Evolutionary conservation across 1,140 invertebrate genomes (phyloP), one percentile per base, ranked within the genome.

Genomic region (Heterodera carotae): DNA sequence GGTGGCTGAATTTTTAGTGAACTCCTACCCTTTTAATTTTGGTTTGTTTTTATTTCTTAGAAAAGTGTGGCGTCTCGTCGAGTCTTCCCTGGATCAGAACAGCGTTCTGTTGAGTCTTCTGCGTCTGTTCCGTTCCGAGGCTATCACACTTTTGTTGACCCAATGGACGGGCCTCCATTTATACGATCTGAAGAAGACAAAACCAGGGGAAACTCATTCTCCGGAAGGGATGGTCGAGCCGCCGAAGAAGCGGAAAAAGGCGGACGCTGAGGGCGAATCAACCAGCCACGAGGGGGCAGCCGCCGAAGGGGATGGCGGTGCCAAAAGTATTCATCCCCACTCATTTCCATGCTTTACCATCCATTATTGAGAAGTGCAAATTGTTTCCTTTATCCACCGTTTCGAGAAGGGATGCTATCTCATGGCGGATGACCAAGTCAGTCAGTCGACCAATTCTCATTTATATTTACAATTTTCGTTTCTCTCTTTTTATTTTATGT

Each of bases 151-250:
- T 29, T 43, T 84, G 7, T 60, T 82, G 10, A 84, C 82, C 56
- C 82, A 82, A 76, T 82, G 81, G 81, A 84, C 81, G 12, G 81
- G 81, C n/a, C 68, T 82, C 18, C 48, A 76, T 33, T 59, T 82
- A 43, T 84, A 62, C 68, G 69, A 81, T 53, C 22, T 82, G 10
- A 69, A 83, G 29, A 73, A 66, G 0, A 36, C 36, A 53, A 56
- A 56, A 4, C 48, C 12, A 5, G 48, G 18, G 5, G 22, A 15
- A 22, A 27, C n/a, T 12, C 25, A n/a, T 69, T 56, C 25, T 15
- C n/a, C 25, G 15, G 34, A 77, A 36, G 1, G 48, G 48, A 3
- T 18, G 48, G 48, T 22, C 12, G 56, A 56, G 22, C 48, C 48
- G 48, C 39, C 7, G 12, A 33, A 74, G 33, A 27, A 74, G 25